A percentile compares a stretch with the other conserved stretches of the same genome.
These are phyloP conservation scores for Salticus scenicus DNA, from an alignment of 2,888 invertebrate genomes.

Conservation along the genomic window DNA sequence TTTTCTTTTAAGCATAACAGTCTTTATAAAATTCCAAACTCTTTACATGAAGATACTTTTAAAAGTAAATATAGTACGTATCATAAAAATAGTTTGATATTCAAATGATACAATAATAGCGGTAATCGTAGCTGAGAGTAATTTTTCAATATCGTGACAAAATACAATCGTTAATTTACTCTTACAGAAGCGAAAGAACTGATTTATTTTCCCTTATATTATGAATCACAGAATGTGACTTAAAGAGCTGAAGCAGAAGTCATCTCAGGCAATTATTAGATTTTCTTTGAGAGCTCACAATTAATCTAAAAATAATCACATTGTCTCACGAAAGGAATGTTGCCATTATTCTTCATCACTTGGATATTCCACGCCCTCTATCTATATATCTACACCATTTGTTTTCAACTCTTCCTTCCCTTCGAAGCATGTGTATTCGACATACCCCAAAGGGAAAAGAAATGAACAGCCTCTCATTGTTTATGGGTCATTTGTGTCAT, in stretches of 20 bases:
- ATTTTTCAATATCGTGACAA: constrained; percentile 17
- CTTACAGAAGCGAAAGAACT: neutral
- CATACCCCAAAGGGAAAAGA: neutral
- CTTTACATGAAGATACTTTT: too few relatives aligned
- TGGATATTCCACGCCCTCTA: constrained; percentile 19
- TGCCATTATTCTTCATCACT: constrained; percentile 39
- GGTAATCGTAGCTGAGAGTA: too few relatives aligned
- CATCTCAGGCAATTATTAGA: constrained; percentile 46
- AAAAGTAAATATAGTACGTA: too few relatives aligned
- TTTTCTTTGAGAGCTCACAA: constrained; percentile 42
- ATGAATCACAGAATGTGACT: constrained; percentile 45
- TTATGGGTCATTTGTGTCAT: constrained; percentile 6
- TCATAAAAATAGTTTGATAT: too few relatives aligned
- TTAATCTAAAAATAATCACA: constrained; percentile 47
- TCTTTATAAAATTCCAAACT: too few relatives aligned
- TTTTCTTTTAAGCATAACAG: too few relatives aligned
- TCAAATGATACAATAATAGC: too few relatives aligned
- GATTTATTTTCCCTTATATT: constrained; percentile 29
- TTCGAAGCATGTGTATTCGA: neutral
- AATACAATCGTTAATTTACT: constrained; percentile 28
- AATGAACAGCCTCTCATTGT: neutral
- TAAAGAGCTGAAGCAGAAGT: constrained; percentile 18
- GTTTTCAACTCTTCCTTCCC: neutral
- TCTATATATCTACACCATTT: constrained; percentile 19
- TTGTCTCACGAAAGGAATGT: constrained; percentile 16